Evolutionary conservation across 2,797 vertebrate genomes (phyloP).

Genomic region (Carduelis carduelis): DNA sequence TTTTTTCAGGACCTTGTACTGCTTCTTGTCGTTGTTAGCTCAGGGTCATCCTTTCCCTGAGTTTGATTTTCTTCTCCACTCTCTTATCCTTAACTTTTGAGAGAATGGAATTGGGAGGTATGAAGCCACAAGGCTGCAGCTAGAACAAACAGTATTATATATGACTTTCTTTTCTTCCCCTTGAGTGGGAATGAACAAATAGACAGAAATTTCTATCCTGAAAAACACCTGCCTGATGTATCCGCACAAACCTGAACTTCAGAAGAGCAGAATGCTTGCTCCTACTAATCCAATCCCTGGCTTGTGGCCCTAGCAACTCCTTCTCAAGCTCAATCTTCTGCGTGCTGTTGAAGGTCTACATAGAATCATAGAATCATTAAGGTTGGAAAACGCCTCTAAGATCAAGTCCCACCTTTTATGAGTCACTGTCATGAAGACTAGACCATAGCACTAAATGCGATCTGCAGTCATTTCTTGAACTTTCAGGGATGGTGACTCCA

Average conservation of each 20-base stretch:
- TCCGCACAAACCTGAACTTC: not conserved
- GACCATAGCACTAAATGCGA: not conserved
- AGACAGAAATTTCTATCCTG: not conserved
- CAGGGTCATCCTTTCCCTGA: not conserved
- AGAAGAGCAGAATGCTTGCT: not conserved
- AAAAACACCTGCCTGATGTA: not conserved
- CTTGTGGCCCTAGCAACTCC: not conserved
- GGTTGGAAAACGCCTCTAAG: not conserved
- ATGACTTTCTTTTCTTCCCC: accelerated
- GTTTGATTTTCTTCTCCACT: not conserved
- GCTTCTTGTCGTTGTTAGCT: not conserved
- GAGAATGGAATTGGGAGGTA: not conserved
- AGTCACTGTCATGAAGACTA: not conserved
- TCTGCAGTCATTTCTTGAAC: not conserved
- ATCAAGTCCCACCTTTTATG: not conserved
- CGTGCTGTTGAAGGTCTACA: not conserved
- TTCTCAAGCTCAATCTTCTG: not conserved
- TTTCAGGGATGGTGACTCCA: not conserved
- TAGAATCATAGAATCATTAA: not conserved
- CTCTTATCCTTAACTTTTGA: not conserved
- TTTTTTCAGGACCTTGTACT: not conserved
- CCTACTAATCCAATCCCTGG: not conserved
- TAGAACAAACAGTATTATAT: not conserved
- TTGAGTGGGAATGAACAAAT: accelerated
- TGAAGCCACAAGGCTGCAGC: not conserved